These are phyloP conservation scores for Chymomyza caudatula DNA, from an alignment of 2,888 invertebrate species.

Conservation along the genomic window DNA sequence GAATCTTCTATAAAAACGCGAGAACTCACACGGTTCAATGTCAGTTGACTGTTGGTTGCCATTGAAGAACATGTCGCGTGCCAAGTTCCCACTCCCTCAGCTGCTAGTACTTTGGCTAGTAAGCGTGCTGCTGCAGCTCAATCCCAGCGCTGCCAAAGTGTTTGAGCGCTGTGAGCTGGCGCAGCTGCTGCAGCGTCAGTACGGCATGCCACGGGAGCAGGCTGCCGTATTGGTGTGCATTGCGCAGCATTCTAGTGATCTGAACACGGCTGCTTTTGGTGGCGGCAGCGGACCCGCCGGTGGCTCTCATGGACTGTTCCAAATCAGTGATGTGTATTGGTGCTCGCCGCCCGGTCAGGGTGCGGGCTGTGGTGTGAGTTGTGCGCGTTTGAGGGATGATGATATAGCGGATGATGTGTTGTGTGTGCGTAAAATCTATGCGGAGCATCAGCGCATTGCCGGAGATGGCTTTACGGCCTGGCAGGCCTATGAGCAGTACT, in stretches of 20 bases:
- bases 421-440: conserved; percentile 82
- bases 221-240: conserved; percentile 85
- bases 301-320: conserved; percentile 86
- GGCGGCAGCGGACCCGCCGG: conserved; percentile 78
- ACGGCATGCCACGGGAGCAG: conserved; percentile 80
- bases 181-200: conserved; percentile 79
- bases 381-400: conserved; percentile 83
- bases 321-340: conserved; percentile 87
- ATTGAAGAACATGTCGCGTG: conserved; percentile 41
- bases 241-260: conserved; percentile 82
- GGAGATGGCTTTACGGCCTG: conserved; percentile 84
- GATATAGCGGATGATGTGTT: conserved; percentile 84
- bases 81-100: conserved; percentile 11
- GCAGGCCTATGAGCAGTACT: conserved; percentile 73
- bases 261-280: conserved; percentile 83
- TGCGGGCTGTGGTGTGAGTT: conserved; percentile 82
- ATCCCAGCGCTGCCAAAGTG: conserved; percentile 75
- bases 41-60: neutral
- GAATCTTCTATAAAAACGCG: neutral
- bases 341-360: conserved; percentile 80
- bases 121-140: conserved; percentile 12
- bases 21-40: neutral
- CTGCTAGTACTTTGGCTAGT: conserved; percentile 22
- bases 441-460: conserved; percentile 83
- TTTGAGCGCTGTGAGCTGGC: conserved; percentile 86